These are phyloP conservation scores for Picus viridis DNA, from an alignment of 2,797 vertebrate genomes.

Conservation along the genomic window DNA sequence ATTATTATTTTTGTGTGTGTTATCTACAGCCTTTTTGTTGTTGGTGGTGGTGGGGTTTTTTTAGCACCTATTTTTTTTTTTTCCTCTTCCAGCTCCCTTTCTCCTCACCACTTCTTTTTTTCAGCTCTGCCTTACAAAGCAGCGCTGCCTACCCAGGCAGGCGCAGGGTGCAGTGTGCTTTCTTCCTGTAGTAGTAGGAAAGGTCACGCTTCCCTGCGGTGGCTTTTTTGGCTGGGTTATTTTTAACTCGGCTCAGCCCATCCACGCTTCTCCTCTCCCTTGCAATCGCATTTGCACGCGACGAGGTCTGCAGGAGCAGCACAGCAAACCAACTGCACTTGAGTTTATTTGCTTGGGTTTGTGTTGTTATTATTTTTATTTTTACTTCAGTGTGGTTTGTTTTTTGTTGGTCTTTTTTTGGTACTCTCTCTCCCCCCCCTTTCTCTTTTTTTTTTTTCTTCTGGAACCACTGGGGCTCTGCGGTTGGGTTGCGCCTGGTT, in stretches of 20 bases:
- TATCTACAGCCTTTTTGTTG: not conserved
- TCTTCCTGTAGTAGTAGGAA: slow-evolving; percentile 46
- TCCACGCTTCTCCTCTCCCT: not conserved
- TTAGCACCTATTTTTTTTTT: fast-evolving
- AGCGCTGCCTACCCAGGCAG: not conserved
- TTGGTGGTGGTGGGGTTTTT: not conserved
- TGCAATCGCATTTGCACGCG: not conserved
- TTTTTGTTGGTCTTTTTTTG: not conserved
- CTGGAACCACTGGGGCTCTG: slow-evolving; percentile 67
- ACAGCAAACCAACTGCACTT: fast-evolving
- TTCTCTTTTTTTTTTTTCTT: not conserved
- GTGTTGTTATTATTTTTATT: not conserved
- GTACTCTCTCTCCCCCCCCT: too few species aligned
- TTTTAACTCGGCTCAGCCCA: slow-evolving; percentile 41
- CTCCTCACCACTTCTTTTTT: fast-evolving
- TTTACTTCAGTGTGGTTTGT: too few species aligned
- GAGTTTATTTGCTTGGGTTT: not conserved
- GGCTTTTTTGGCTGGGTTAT: slow-evolving; percentile 47
- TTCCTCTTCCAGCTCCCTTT: not conserved
- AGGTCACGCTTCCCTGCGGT: slow-evolving; percentile 43
- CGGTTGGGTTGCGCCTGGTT: slow-evolving; percentile 80
- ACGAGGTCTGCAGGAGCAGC: not conserved
- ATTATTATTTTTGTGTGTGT: not conserved
- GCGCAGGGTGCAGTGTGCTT: slow-evolving; percentile 1
- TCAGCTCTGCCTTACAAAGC: not conserved